Base-by-base conservation (phyloP, 2,797 vertebrate genomes). In the Rhynchonycteris naso region DNA sequence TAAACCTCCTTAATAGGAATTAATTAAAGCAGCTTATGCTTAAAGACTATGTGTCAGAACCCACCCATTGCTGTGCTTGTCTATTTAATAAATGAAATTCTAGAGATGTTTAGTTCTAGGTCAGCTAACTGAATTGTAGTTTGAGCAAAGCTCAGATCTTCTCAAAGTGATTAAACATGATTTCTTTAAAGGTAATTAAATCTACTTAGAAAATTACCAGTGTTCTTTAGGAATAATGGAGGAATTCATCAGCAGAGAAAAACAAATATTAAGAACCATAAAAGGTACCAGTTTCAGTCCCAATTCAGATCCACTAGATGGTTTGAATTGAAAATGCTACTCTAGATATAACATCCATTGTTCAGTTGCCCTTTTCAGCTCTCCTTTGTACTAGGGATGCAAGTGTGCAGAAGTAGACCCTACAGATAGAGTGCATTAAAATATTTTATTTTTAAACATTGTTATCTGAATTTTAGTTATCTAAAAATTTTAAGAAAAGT, bases 61-160 rank as follows among this genome's bases (percentile, higher is more conserved):
- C 81, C 83, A 96, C 97, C 86, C 96, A 93, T 96, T 97, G 88
- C 96, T 93, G 90, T 98, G 30, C 96, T 95, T 58, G 76, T 98
- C 96, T 93, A 28, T 97, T 97, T 98, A 97, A 98, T 98, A 97
- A 98, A 98, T 98, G 95, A 97, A 88, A 90, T 96, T 81, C 93
- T 97, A 96, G 92, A 80, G 85, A 97, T 97, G 95, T 98, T 98
- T 98, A 96, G 88, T 97, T 98, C 38, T 79, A 95, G 96, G 96
- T 98, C 90, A 96, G 85, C 91, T 95, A 91, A 90, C 94, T 97
- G 93, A 96, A 97, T 97, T 97, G 96, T 96, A 43, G 43, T 95
- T 95, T 96, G 87, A 65, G 93, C 88, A 93, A 96, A 87, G 81
- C 96, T 95, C 74, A 85, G 72, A 93, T 93, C 68, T 91, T 84